Evolutionary conservation across 2,113 vertebrate genomes (phyloP).

Genomic region (Nettapus auritus): DNA sequence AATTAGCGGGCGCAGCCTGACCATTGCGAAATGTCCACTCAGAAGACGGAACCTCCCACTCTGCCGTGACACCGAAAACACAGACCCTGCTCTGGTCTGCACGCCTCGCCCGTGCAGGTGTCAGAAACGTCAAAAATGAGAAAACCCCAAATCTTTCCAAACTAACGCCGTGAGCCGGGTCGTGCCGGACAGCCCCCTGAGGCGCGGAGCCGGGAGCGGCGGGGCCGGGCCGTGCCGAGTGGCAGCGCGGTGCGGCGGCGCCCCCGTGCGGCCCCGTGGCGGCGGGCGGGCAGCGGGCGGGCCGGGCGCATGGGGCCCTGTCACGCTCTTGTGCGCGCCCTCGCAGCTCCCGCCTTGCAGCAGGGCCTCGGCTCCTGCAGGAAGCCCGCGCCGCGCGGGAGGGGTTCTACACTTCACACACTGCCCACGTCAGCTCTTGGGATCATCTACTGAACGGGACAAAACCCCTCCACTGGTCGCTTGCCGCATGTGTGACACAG

Average conservation of each 20-base stretch:
- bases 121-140: not conserved
- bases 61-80: not conserved
- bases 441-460: not conserved
- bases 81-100: accelerated
- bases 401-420: not conserved
- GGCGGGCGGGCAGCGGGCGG: too few species aligned
- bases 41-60: not conserved
- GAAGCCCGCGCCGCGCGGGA: too few species aligned
- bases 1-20: not conserved
- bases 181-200: too few species aligned
- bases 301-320: accelerated
- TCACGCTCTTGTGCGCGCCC: too few species aligned
- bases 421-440: not conserved
- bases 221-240: too few species aligned
- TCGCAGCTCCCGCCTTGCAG: accelerated
- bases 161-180: not conserved
- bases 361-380: too few species aligned
- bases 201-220: too few species aligned
- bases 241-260: too few species aligned
- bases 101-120: not conserved
- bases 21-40: not conserved
- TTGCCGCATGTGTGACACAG: not conserved
- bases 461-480: accelerated
- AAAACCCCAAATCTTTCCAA: not conserved
- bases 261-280: too few species aligned